Percentiles rank a stretch among this genome's conserved stretches.
Conservation (phyloP, 1,140 invertebrate species). For the Zaprionus capensis region DNA sequence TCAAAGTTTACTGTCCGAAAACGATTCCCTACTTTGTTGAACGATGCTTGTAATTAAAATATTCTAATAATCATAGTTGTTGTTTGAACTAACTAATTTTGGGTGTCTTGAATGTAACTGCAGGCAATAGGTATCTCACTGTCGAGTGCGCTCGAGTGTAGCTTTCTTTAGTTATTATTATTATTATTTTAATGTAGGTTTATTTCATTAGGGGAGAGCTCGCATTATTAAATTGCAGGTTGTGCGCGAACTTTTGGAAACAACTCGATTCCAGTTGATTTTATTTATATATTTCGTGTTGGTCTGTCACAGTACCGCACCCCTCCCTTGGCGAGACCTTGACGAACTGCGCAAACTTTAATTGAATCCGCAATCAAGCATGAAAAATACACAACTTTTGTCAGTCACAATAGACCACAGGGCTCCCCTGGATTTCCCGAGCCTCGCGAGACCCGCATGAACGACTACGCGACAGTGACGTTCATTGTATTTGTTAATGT, state of each 20-base stretch:
- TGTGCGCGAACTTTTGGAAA: conserved; percentile 7
- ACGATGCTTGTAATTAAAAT: background rate
- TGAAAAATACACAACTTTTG: conserved; percentile 66
- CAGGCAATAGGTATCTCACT: background rate
- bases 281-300: conserved; percentile 23
- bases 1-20: too few species aligned
- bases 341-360: conserved; percentile 65
- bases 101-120: background rate
- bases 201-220: background rate
- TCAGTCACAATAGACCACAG: conserved; percentile 46
- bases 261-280: background rate
- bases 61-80: background rate
- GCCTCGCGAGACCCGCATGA: conserved; percentile 41
- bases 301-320: background rate
- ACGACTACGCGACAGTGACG: conserved; percentile 34
- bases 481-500: conserved; percentile 52
- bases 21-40: too few species aligned
- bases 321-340: conserved; percentile 12
- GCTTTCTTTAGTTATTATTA: background rate
- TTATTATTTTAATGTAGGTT: conserved; percentile 16
- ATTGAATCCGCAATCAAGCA: conserved; percentile 78
- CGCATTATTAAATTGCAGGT: conserved; percentile 9
- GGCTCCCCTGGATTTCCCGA: background rate
- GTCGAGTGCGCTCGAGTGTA: background rate
- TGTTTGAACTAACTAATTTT: background rate